Evolutionary conservation across 2,797 vertebrate genomes (phyloP).

Genomic region (Liasis olivaceus): DNA sequence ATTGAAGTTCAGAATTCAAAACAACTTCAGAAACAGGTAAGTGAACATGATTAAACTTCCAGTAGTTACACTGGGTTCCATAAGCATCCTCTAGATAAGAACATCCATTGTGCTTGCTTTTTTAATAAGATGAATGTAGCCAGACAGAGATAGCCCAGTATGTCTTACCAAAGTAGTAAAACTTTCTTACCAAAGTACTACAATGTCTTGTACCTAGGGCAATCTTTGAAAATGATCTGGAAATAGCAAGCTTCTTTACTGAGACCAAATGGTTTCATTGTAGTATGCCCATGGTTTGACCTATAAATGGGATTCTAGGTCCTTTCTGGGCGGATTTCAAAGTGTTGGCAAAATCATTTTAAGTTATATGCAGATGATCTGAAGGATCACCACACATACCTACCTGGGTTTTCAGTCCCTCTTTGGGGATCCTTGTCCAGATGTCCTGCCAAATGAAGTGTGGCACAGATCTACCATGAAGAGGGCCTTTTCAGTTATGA

Average conservation of each 20-base stretch:
- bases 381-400: background rate
- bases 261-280: background rate
- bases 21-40: conserved; percentile 39
- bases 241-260: background rate
- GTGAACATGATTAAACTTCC: background rate
- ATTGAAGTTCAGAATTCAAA: conserved; percentile 30
- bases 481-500: background rate
- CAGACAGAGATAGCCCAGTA: background rate
- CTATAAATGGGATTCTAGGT: background rate
- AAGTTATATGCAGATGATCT: background rate
- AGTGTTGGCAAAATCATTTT: background rate
- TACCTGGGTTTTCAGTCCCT: background rate
- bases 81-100: background rate
- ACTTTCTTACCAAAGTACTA: background rate
- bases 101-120: too few species aligned
- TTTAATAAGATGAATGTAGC: too few species aligned
- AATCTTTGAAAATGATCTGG: background rate
- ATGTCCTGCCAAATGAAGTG: background rate
- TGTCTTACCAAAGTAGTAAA: background rate
- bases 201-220: background rate
- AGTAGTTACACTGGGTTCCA: background rate
- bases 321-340: background rate
- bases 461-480: background rate
- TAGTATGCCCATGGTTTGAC: background rate
- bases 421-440: background rate